phyloP scores from a whole-genome alignment of 2,888 invertebrate species.

The Mesochorus sp. region DNA sequence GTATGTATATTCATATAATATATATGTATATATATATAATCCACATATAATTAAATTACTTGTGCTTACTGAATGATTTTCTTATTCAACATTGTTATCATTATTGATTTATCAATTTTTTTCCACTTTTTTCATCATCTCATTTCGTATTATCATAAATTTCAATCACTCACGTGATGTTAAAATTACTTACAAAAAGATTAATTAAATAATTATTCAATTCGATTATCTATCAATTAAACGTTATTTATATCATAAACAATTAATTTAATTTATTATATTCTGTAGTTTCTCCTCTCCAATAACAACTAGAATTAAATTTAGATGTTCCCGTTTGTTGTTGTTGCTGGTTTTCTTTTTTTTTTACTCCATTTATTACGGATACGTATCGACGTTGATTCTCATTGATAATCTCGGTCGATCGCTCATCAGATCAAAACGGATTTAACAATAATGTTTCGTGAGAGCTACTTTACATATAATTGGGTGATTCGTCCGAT shows the following conservation, averaged over 20 bases:
- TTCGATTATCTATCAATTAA: constrained; percentile 28
- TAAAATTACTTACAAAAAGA: constrained; percentile 41
- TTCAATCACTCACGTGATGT: constrained; percentile 33
- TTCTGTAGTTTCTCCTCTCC: constrained; percentile 1
- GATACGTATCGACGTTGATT: constrained; percentile 18
- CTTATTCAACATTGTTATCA: constrained; percentile 3
- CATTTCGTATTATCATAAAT: not conserved
- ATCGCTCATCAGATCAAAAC: constrained; percentile 8
- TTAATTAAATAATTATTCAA: constrained; percentile 5
- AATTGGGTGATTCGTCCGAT: constrained; percentile 3
- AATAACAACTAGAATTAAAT: constrained; percentile 49
- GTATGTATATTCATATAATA: too few relatives aligned
- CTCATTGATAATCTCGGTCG: constrained; percentile 1
- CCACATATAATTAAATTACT: constrained; percentile 30
- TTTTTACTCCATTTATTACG: constrained; percentile 6
- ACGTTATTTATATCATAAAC: too few relatives aligned
- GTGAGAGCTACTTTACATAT: constrained; percentile 2
- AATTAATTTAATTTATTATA: constrained; percentile 8
- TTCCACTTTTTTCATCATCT: not conserved
- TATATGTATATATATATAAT: constrained; percentile 47
- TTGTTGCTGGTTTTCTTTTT: not conserved
- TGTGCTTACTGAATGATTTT: constrained; percentile 22
- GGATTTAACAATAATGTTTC: constrained; percentile 30
- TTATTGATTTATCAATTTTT: not conserved
- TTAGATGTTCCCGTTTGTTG: constrained; percentile 54